phyloP scores from a whole-genome alignment of 2,113 vertebrate genomes.

The Myotis yumanensis region DNA sequence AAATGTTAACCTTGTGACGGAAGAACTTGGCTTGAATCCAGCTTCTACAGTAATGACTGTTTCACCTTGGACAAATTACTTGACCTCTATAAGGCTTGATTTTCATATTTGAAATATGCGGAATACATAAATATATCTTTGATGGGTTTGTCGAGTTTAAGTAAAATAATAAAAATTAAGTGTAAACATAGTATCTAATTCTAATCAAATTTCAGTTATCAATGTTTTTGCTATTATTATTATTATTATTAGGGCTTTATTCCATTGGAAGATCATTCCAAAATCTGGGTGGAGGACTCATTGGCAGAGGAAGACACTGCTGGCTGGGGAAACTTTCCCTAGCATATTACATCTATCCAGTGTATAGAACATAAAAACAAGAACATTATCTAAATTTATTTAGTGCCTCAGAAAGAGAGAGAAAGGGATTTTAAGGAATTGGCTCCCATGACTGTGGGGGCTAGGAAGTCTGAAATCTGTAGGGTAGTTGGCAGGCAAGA shows the following conservation, averaged over 20 bases:
- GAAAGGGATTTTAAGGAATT: neutral
- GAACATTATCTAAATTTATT: neutral
- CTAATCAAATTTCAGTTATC: neutral
- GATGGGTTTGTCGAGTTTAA: neutral
- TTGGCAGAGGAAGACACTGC: neutral
- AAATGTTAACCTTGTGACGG: neutral
- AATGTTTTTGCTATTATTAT: neutral
- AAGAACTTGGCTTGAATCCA: neutral
- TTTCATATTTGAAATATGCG: neutral
- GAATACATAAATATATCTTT: neutral
- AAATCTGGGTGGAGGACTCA: neutral
- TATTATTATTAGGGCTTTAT: neutral
- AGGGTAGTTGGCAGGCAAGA: neutral
- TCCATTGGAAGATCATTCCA: neutral
- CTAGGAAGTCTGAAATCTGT: neutral
- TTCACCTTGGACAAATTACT: neutral
- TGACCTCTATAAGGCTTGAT: neutral
- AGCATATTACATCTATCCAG: rapidly evolving
- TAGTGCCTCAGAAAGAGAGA: neutral
- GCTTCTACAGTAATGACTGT: neutral
- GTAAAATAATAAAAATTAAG: neutral
- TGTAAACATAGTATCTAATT: neutral
- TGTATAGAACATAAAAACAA: neutral
- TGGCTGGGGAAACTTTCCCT: neutral
- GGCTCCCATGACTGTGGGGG: neutral